Evolutionary conservation across 30 jellyfish, hydroid and myxozoan genomes (phyloP), one percentile per base, ranked within the genome.

Genomic region (Calvadosia cruxmelitensis): DNA sequence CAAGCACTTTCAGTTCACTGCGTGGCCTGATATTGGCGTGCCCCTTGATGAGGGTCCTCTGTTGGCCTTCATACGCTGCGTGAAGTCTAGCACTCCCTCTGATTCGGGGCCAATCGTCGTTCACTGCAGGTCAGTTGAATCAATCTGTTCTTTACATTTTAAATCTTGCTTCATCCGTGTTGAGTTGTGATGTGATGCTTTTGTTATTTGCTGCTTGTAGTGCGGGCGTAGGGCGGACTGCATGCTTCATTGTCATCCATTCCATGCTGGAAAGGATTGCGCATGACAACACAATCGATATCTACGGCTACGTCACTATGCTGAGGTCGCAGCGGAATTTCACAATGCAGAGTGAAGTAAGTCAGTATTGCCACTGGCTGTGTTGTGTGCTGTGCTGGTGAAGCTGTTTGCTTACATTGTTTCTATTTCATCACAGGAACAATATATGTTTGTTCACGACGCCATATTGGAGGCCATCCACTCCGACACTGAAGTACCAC

Each of bases 1-100:
- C 10, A 91, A 75, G 71, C 99, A 91, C 35, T 90, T 71, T 71
- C 99, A 91, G 67, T 91, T 77, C 71, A 73, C 93, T 27, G 94
- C 91, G 2, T 91, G 99, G 99, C 99, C 99, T 13, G 99, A 91
- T 49, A 81, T 86, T 25, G 99, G 93, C 1, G 99, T 82, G 20
- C 99, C 99, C 16, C 75, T 69, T 30, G 42, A 83, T 64, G 83
- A 93, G 20, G 95, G 86, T 1, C 95, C 95, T 25, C 49, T 91
- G 25, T 74, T 91, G 28, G 73, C 84, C 23, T 91, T 82, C 34
- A 67, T 84, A 15, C 52, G 80, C 32, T 63, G 95, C 24, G 99
- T 91, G 10, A 76, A 78, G 42, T 67, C 84, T 32, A 76, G 71
- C 34, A 81, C 70, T 64, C 92, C 70, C 2, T 79, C 81, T 27